Conservation (phyloP, 2,888 invertebrate species). For the Hetaerina titia region DNA sequence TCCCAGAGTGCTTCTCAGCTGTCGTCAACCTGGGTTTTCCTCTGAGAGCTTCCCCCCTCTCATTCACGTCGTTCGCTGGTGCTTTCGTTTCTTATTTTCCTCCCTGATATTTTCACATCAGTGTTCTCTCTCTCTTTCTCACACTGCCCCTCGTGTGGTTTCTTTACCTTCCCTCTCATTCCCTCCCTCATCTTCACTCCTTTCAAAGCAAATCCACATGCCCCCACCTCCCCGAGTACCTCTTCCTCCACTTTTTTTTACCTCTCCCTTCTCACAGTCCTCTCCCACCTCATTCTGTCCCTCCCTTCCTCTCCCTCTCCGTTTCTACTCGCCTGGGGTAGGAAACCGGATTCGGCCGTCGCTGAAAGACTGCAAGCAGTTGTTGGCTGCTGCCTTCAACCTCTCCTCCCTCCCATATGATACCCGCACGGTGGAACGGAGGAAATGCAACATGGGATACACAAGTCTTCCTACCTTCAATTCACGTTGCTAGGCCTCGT, state of each 20-base stretch:
- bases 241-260: neutral
- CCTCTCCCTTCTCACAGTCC: conserved; percentile 16
- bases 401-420: conserved; percentile 16
- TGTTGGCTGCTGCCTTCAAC: neutral
- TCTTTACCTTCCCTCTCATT: neutral
- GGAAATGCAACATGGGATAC: conserved; percentile 24
- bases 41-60: neutral
- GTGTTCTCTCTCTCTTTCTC: neutral
- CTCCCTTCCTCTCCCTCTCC: neutral
- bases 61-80: neutral
- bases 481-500: neutral
- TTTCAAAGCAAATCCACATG: neutral
- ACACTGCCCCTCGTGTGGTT: neutral
- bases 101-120: neutral
- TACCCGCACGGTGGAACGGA: conserved; percentile 5
- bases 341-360: conserved; percentile 47
- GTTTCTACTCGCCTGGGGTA: neutral
- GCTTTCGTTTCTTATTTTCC: neutral
- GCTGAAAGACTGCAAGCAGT: conserved; percentile 40
- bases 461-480: neutral
- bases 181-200: conserved; percentile 32
- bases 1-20: neutral
- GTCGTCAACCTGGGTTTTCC: conserved; percentile 7
- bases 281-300: neutral
- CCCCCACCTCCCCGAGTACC: neutral